phyloP scores from a whole-genome alignment of 2,797 vertebrate species.

The Lepilemur ruficaudatus region DNA sequence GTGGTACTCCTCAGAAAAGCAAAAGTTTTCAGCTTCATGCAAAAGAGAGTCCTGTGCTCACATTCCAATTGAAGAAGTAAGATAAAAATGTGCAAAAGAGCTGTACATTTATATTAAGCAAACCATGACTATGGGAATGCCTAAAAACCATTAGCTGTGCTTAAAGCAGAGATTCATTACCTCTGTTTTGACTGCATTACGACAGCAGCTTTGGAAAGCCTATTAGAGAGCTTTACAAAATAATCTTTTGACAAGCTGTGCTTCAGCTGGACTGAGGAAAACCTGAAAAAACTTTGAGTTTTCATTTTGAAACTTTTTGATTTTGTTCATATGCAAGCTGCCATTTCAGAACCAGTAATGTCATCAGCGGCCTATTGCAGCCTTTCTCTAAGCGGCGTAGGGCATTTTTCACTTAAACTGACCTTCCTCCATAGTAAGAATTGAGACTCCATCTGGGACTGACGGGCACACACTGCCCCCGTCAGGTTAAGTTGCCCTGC shows the following conservation, averaged over 20 bases:
- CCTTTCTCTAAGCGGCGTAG: background rate
- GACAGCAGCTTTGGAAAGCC: constrained; percentile 60
- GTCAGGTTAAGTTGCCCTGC: constrained; percentile 61
- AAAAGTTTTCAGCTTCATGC: constrained; percentile 49
- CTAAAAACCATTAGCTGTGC: constrained; percentile 65
- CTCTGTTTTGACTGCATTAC: constrained; percentile 64
- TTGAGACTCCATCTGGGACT: constrained; percentile 30
- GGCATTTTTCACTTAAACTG: background rate
- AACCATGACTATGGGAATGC: background rate
- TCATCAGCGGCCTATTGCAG: background rate
- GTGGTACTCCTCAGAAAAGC: constrained; percentile 38
- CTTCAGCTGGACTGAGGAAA: background rate
- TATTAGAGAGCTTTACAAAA: constrained; percentile 59
- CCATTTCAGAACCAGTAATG: constrained; percentile 22
- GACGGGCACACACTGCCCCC: constrained; percentile 80
- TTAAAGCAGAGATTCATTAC: constrained; percentile 64
- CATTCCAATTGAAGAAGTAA: background rate
- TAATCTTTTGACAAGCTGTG: constrained; percentile 20
- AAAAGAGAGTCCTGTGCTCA: constrained; percentile 27
- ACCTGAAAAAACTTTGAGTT: constrained; percentile 60
- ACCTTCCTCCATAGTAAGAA: background rate
- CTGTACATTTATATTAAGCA: constrained; percentile 38
- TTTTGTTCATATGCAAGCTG: background rate
- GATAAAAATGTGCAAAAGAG: background rate
- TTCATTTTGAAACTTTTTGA: constrained; percentile 27